These are phyloP conservation scores for Cherax destructor DNA, from an alignment of 1,140 invertebrate species.

Conservation along the genomic window DNA sequence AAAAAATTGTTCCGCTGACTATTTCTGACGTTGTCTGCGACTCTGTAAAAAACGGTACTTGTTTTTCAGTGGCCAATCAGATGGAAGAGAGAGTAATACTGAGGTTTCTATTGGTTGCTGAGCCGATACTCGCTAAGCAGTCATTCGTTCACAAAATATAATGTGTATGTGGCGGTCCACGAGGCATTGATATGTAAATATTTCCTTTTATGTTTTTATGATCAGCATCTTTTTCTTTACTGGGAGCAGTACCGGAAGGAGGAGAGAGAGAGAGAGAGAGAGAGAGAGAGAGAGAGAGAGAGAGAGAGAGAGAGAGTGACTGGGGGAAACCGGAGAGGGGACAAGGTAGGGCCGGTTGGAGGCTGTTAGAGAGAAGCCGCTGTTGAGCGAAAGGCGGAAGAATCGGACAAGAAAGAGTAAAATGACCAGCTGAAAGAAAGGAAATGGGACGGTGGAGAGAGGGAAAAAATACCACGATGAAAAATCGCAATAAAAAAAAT, in stretches of 20 bases:
- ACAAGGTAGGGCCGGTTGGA: neutral
- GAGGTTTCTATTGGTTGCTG: slow-evolving; percentile 15
- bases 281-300: neutral
- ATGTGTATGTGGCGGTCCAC: slow-evolving; percentile 34
- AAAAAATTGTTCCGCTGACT: neutral
- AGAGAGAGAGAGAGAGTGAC: neutral
- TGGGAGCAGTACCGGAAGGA: neutral
- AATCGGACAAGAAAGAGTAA: slow-evolving; percentile 1
- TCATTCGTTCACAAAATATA: slow-evolving; percentile 33
- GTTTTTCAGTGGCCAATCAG: neutral
- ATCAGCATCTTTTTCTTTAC: slow-evolving; percentile 18
- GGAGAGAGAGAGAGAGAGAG: neutral
- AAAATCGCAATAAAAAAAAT: neutral
- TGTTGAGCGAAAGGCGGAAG: neutral
- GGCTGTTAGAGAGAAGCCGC: neutral
- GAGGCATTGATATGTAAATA: slow-evolving; percentile 49
- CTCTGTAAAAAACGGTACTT: neutral
- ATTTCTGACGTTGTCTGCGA: neutral
- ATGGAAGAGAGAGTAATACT: neutral
- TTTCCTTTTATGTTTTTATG: slow-evolving; percentile 48
- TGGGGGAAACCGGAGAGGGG: too few relatives aligned
- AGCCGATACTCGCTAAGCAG: slow-evolving; percentile 16
- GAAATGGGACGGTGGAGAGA: neutral
- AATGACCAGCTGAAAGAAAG: neutral
- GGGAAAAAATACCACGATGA: neutral